Percentiles rank a stretch among this genome's conserved stretches.
Conservation (phyloP, 2,888 invertebrate genomes). For the Hololepta plana region DNA sequence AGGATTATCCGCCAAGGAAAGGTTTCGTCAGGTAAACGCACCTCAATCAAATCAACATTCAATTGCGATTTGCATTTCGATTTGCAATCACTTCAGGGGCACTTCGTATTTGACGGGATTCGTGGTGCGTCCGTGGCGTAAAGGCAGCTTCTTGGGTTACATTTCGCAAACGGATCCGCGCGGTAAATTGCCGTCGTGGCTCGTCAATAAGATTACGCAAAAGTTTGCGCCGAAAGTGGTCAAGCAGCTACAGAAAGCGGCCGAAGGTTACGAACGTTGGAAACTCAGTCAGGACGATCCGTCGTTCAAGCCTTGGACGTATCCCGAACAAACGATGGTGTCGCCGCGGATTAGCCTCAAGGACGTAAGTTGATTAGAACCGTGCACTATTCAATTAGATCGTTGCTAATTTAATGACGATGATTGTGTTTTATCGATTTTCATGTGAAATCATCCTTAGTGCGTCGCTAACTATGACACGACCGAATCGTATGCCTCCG, state of each 20-base stretch:
- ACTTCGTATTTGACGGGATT: conserved; percentile 44
- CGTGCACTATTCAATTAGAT: neutral
- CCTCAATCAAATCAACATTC: neutral
- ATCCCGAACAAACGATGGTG: conserved; percentile 60
- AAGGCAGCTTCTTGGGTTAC: conserved; percentile 66
- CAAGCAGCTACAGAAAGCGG: conserved; percentile 64
- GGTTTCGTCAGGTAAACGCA: conserved; percentile 50
- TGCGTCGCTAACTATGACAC: too few species aligned
- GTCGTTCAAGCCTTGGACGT: conserved; percentile 70
- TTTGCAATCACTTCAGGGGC: conserved; percentile 28
- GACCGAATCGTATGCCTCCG: too few species aligned
- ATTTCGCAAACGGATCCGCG: conserved; percentile 81
- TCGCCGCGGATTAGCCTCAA: conserved; percentile 49
- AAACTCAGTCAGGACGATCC: conserved; percentile 56
- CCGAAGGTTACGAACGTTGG: conserved; percentile 67
- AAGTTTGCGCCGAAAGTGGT: conserved; percentile 76
- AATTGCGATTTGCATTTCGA: conserved; percentile 1
- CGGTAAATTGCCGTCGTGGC: conserved; percentile 74
- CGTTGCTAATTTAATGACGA: too few species aligned
- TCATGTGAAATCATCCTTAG: too few species aligned
- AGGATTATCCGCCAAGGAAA: conserved; percentile 67
- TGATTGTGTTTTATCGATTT: too few species aligned
- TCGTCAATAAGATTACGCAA: conserved; percentile 74
- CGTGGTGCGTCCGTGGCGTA: conserved; percentile 40
- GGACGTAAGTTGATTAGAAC: conserved; percentile 44